Base-by-base conservation (phyloP, 2,888 invertebrate species). In the Monoplex corrugatus region DNA sequence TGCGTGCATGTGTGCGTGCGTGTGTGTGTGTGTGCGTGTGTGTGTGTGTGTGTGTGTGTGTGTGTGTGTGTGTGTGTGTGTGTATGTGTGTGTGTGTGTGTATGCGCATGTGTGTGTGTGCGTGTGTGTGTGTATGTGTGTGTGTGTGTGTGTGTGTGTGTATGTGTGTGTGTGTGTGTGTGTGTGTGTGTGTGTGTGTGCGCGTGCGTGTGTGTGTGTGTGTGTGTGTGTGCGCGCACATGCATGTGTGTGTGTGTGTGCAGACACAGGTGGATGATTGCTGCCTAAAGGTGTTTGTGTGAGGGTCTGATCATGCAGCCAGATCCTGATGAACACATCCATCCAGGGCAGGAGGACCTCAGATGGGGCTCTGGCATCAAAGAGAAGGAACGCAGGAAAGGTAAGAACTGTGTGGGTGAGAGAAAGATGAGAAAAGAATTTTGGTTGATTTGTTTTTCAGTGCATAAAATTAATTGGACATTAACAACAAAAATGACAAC, bases 301-400 rank as follows among this genome's bases (percentile, higher is more conserved):
- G 23, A 50, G 23, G 43, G 40, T 40, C 23, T 13, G 38, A 43
- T 38, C 44, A 94, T 93, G 94, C 91, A 93, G 86, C 93, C 92
- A 40, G 94, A 94, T 89, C 93, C 93, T 86, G 94, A 94, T 90
- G 94, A 94, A 80, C 92, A 92, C 40, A 90, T 92, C 43, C 92
- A 93, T 75, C 94, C 94, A 19, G 94, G 94, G 3, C 90, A 92
- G 72, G 94, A 94, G 89, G 91, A 92, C 16, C 87, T 94, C 45
- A 87, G 92, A 28, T 94, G 94, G 94, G 87, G 90, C 19, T 28
- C 75, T 23, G 91, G 91, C 38, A 85, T 89, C 44, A 88, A 88
- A 28, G 91, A 93, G 63, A 92, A 92, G 40, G 86, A 92, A 32
- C 87, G 87, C n/a, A 88, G 91, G 28, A 91, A 92, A 92, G 92